Base-by-base conservation (phyloP, 2,888 invertebrate species). In the Lithophane socia region DNA sequence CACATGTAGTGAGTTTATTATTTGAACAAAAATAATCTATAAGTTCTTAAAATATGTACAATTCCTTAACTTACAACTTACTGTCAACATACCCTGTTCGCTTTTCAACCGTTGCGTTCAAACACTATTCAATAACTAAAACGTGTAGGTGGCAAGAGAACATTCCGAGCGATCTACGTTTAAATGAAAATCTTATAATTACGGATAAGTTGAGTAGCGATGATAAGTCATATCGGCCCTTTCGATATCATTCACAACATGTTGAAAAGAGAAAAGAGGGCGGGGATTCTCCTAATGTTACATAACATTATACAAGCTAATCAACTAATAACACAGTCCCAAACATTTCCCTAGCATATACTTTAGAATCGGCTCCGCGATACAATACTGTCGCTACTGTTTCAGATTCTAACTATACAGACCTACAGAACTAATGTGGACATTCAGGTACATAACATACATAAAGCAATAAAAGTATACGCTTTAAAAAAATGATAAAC, bases 1-100 rank as follows among this genome's bases (percentile, higher is more conserved):
- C 96, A 96, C 96, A 93, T 93, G 71, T 70, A 93, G 96, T 96
- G 95, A 96, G 88, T 96, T 96, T 96, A 95, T 94, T 95, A 95
- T 95, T 94, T 96, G 96, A 96, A 96, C 96, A 96, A 96, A 96
- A 96, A 96, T 96, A 96, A 92, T 96, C 94, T 95, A 94, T 94
- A 91, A 90, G 90, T 93, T 92, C 92, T 93, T 94, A 95, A 95
- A 95, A 94, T 96, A 96, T 96, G 94, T 96, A 96, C 96, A 96
- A 94, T 95, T 92, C 89, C 94, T 95, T 95, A 95, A 85, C 90
- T 91, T 93, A 94, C 89, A 94, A 92, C 94, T 96, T 95, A 95
- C 92, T 92, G 92, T 94, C 92, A 93, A 96, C 93, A 94, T 95
- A 96, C 95, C 96, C 96, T 96, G 96, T 95, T 95, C 95, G 91